Percentiles rank a stretch among this genome's conserved stretches.
Evolutionary conservation across 2,888 invertebrate species (phyloP).

Genomic region (Athalia circularis): DNA sequence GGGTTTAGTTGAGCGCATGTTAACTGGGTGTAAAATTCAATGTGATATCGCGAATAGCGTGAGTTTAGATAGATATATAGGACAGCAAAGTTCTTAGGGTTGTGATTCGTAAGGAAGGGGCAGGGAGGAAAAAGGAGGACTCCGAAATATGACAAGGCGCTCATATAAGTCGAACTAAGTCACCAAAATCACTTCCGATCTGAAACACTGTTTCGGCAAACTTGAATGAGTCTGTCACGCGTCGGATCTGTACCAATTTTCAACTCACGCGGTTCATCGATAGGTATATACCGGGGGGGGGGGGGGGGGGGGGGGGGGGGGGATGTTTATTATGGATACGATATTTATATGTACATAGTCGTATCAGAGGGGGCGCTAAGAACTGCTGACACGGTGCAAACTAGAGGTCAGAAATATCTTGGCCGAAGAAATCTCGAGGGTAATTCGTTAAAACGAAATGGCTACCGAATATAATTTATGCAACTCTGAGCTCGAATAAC

Average conservation of each 20-base stretch:
- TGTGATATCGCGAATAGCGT: no score
- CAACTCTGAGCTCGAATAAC: background rate
- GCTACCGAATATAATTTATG: background rate
- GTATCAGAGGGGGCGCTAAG: background rate
- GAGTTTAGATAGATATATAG: no score
- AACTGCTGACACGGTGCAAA: no score
- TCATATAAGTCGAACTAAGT: background rate
- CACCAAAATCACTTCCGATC: slow-evolving; percentile 4
- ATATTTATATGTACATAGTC: background rate
- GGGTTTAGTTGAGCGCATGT: no score
- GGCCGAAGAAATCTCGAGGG: background rate
- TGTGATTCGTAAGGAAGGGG: background rate
- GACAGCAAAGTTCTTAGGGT: background rate
- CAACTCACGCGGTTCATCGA: no score
- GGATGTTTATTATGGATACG: no score
- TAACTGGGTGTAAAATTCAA: no score
- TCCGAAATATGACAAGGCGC: slow-evolving; percentile 17
- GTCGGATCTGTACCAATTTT: slow-evolving; percentile 9
- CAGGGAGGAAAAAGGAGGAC: background rate
- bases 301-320: no score
- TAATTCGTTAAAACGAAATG: background rate
- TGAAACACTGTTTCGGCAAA: slow-evolving; percentile 17
- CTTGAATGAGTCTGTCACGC: no score
- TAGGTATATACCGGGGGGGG: background rate
- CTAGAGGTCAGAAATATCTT: background rate